Conservation (phyloP, 2,888 invertebrate genomes). For the Pandemis corylana region DNA sequence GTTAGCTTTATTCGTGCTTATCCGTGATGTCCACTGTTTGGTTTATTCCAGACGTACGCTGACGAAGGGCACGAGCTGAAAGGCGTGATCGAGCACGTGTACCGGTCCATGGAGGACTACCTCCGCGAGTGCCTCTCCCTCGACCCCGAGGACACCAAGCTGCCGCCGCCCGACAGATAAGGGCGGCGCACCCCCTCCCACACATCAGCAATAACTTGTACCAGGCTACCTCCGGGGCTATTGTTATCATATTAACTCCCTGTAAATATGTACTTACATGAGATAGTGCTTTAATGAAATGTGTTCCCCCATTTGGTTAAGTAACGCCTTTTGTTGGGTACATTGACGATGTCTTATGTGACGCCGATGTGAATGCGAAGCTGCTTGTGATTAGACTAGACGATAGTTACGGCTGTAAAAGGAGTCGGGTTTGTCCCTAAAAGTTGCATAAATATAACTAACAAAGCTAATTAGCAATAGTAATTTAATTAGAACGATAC, state of each 20-base stretch:
- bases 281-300: conserved; percentile 80
- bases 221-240: conserved; percentile 50
- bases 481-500: conserved; percentile 45
- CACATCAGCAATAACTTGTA: conserved; percentile 48
- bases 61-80: conserved; percentile 94
- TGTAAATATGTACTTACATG: conserved; percentile 81
- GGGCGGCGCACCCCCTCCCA: conserved; percentile 43
- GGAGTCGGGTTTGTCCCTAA: conserved; percentile 55
- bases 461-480: conserved; percentile 54
- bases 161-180: conserved; percentile 86
- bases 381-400: conserved; percentile 63
- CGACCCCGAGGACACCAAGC: conserved; percentile 90
- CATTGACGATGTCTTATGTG: conserved; percentile 44
- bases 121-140: conserved; percentile 95
- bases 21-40: background rate
- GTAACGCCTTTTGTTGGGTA: conserved; percentile 54
- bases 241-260: conserved; percentile 64
- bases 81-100: conserved; percentile 95
- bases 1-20: no score
- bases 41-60: conserved; percentile 91
- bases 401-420: conserved; percentile 50
- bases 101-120: conserved; percentile 97
- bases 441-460: conserved; percentile 56
- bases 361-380: conserved; percentile 45
- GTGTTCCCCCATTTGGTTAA: conserved; percentile 74